Evolutionary conservation across 2,113 vertebrate species (phyloP), one percentile per base, ranked within the genome.

Genomic region (Phalacrocorax aristotelis): DNA sequence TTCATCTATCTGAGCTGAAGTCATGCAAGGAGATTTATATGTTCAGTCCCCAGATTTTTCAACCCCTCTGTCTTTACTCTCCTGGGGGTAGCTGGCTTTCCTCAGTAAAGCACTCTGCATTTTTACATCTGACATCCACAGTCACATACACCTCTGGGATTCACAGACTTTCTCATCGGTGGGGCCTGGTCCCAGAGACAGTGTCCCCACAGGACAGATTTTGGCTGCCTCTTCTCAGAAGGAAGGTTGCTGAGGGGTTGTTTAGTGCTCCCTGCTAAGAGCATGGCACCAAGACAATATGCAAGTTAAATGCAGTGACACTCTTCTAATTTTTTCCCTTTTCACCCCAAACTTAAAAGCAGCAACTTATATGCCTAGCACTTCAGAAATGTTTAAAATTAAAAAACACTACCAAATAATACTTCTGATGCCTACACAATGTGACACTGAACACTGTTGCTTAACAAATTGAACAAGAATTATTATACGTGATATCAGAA

Each of bases 371-470:
- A 57, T 66, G 71, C 42, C 81, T 91, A 76, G 52, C 52, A 86
- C 90, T 94, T 86, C 69, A 96, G 58, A 96, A 95, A 86, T 32
- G 7, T 83, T 90, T 82, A 62, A 91, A 91, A 93, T 91, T 79
- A 80, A 77, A 94, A 70, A 93, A 93, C 54, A 57, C 40, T 93
- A 90, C 64, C 38, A 89, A 93, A 64, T 83, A 96, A 80, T 91
- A 62, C 82, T 84, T 92, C 70, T 70, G 82, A 82, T 96, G 79
- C 92, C 96, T 72, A 94, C 91, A 95, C 93, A 96, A 68, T 51
- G 49, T 93, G 90, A 91, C 84, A 87, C 32, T 75, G 57, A 94
- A 77, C 38, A 52, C 52, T 89, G 72, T 82, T 90, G 90, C 92
- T 90, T 83, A 86, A 82, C 34, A 94, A 97, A 95, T 89, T 95